Evolutionary conservation across 1,140 invertebrate species (phyloP).

Genomic region (Elymnias hypermnestra): DNA sequence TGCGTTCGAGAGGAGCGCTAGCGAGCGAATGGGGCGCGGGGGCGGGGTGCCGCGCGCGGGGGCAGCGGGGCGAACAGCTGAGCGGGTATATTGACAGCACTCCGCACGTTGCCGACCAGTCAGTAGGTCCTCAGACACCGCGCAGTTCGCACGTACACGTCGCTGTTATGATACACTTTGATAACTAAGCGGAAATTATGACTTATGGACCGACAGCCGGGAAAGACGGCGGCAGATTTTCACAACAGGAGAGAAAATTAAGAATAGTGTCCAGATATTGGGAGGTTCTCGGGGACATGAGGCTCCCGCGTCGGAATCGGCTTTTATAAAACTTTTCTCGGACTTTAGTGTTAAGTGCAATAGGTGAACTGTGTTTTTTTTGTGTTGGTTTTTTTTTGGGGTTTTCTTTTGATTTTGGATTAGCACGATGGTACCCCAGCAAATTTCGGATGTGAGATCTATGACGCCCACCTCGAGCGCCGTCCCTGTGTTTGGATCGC

Average conservation of each 20-base stretch:
- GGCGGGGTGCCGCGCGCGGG: conserved; percentile 36
- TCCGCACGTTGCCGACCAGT: conserved; percentile 60
- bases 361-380: conserved; percentile 63
- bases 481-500: conserved; percentile 86
- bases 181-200: conserved; percentile 69
- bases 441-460: conserved; percentile 71
- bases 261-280: conserved; percentile 68
- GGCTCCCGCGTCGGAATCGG: conserved; percentile 41
- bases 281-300: conserved; percentile 56
- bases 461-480: conserved; percentile 63
- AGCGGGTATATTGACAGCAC: conserved; percentile 74
- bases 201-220: conserved; percentile 67
- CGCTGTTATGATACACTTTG: conserved; percentile 51
- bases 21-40: conserved; percentile 34
- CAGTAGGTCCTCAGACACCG: conserved; percentile 58
- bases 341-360: conserved; percentile 56
- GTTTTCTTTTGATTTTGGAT: too few relatives aligned
- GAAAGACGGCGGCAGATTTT: conserved; percentile 54
- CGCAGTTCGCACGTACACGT: conserved; percentile 54
- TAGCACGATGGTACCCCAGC: conserved; percentile 75
- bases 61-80: conserved; percentile 64
- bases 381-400: conserved; percentile 36
- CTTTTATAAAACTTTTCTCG: conserved; percentile 22
- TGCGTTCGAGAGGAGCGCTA: too few relatives aligned
- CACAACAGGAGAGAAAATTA: conserved; percentile 56